These are phyloP conservation scores for Pseudoips prasinana DNA, from an alignment of 2,888 invertebrate species.

Conservation along the genomic window DNA sequence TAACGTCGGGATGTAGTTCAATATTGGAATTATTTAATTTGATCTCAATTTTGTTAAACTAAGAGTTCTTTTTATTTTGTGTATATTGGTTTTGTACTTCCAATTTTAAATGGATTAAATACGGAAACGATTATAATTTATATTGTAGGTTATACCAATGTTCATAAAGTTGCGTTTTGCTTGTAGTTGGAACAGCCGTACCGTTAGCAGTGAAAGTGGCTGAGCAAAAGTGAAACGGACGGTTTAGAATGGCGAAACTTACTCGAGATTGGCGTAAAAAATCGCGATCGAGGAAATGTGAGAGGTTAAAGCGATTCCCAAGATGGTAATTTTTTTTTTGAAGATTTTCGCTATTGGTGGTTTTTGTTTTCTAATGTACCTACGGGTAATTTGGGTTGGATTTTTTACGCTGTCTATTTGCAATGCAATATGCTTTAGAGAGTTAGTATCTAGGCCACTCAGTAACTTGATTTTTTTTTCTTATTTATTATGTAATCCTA, in stretches of 20 bases:
- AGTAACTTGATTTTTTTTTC: no score
- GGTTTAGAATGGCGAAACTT: conserved; percentile 61
- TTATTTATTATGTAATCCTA: no score
- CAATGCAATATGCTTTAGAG: no score
- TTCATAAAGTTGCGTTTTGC: conserved; percentile 42
- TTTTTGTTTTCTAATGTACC: conserved; percentile 8
- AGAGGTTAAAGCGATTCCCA: conserved; percentile 40
- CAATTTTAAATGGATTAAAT: conserved; percentile 12
- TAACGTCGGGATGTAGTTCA: conserved; percentile 38
- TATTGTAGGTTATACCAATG: conserved; percentile 17
- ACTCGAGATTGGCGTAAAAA: conserved; percentile 65
- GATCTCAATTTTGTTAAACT: conserved; percentile 31
- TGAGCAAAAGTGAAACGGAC: conserved; percentile 76
- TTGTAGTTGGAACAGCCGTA: conserved; percentile 40
- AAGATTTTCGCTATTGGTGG: no score
- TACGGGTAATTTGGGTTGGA: no score
- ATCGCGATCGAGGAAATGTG: conserved; percentile 58
- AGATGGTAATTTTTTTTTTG: conserved; percentile 18
- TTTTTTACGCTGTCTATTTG: no score
- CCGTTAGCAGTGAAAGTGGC: conserved; percentile 78
- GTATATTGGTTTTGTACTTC: conserved; percentile 9
- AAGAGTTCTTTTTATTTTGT: conserved; percentile 33
- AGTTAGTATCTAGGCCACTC: no score
- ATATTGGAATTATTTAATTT: conserved; percentile 19
- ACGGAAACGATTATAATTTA: conserved; percentile 20